Conservation (phyloP, 2,888 invertebrate genomes). For the Laothoe populi region DNA sequence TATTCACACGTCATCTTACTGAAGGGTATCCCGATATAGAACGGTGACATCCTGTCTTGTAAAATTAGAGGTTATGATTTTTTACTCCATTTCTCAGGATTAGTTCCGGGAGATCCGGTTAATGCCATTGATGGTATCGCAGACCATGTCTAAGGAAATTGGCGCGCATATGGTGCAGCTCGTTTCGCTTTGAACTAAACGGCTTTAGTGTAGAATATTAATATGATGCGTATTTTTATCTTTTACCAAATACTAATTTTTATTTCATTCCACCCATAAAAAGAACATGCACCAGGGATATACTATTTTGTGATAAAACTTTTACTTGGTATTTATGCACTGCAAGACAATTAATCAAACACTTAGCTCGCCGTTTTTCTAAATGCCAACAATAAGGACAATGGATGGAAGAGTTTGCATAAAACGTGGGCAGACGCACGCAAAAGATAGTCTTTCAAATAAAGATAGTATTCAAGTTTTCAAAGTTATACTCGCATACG, state of each 20-base stretch:
- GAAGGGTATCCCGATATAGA: conserved; percentile 49
- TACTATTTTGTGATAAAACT: too few species aligned
- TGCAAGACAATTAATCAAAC: too few species aligned
- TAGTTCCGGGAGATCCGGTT: conserved; percentile 16
- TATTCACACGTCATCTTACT: conserved; percentile 42
- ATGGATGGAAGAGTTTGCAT: too few species aligned
- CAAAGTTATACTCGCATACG: too few species aligned
- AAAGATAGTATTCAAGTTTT: too few species aligned
- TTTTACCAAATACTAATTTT: background rate
- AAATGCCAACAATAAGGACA: too few species aligned
- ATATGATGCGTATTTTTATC: background rate
- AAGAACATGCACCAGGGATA: too few species aligned
- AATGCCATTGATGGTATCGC: background rate
- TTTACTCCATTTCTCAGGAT: conserved; percentile 37
- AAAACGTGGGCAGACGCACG: too few species aligned
- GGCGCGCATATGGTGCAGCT: background rate
- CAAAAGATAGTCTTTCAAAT: too few species aligned
- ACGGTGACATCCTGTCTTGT: conserved; percentile 52
- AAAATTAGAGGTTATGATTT: conserved; percentile 36
- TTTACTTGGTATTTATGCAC: too few species aligned
- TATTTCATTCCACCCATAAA: too few species aligned
- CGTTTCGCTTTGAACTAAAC: background rate
- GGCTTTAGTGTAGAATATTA: background rate
- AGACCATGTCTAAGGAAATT: background rate
- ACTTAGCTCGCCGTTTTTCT: too few species aligned